phyloP scores from a whole-genome alignment of 2,113 vertebrate genomes.

The Gymnogyps californianus region DNA sequence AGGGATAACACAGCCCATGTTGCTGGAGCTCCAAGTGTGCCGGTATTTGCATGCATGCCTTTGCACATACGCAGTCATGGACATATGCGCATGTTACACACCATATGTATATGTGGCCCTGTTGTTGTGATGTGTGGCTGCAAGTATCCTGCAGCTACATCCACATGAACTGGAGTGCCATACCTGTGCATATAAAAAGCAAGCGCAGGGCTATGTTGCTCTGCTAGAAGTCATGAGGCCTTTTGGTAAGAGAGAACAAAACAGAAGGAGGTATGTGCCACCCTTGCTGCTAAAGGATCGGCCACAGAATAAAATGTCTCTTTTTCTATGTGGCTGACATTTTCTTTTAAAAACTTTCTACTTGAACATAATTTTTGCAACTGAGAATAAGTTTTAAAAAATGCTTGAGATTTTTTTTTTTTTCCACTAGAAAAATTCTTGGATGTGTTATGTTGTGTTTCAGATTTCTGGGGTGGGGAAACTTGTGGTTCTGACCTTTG shows the following conservation, averaged over 20 bases:
- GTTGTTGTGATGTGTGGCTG: neutral
- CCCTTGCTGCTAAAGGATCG: neutral
- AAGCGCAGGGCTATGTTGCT: neutral
- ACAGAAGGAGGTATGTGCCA: neutral
- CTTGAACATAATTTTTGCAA: neutral
- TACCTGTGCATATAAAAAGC: neutral
- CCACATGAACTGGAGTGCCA: neutral
- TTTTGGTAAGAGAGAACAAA: neutral
- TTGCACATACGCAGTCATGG: neutral
- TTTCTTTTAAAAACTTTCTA: neutral
- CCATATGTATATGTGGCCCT: too few species aligned
- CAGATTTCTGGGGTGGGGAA: neutral
- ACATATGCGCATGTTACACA: accelerated
- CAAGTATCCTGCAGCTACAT: neutral
- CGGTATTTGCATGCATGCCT: neutral
- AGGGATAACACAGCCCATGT: neutral
- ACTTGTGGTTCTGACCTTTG: neutral
- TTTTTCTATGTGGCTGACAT: neutral
- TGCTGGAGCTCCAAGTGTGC: neutral
- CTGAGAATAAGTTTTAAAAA: neutral
- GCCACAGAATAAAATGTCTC: neutral
- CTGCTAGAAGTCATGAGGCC: neutral
- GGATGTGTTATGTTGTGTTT: neutral
- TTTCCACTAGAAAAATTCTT: neutral
- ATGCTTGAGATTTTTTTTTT: neutral